Evolutionary conservation across 35 echinoderm and acorn worm species (phyloP).

Genomic region (Patiria miniata): DNA sequence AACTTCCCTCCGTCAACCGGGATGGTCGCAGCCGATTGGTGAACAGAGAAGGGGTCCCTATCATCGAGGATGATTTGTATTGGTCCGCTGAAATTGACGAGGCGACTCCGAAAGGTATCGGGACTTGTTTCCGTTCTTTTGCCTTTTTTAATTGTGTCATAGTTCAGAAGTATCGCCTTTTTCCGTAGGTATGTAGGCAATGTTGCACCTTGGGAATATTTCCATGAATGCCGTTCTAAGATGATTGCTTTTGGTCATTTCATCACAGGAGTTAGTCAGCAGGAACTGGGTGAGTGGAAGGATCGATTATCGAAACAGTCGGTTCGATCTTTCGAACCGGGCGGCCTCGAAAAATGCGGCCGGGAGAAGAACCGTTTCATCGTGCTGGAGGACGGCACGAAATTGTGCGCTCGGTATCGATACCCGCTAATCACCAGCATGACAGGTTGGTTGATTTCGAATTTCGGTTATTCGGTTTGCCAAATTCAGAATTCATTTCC

Average conservation of each 20-base stretch:
- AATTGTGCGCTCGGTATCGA: slow-evolving; percentile 21
- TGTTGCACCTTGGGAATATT: too few species aligned
- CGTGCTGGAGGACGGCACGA: neutral
- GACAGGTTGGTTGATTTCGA: neutral
- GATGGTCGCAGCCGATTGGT: neutral
- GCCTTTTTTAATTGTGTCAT: too few species aligned
- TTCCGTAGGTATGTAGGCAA: too few species aligned
- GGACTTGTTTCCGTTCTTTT: too few species aligned
- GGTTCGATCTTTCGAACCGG: neutral
- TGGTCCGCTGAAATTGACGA: neutral
- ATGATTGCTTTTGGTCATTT: neutral
- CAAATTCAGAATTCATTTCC: neutral
- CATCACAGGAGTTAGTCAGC: neutral
- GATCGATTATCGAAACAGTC: neutral
- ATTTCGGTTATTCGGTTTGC: neutral
- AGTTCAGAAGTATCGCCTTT: too few species aligned
- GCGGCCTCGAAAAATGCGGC: neutral
- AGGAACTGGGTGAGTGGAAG: neutral
- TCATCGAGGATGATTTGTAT: slow-evolving; percentile 2
- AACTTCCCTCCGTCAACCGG: too few species aligned
- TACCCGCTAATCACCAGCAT: slow-evolving; percentile 5
- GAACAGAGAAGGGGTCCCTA: neutral
- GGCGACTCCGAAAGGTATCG: neutral
- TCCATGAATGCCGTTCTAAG: too few species aligned
- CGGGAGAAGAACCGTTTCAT: slow-evolving; percentile 5